Percentiles rank a stretch among this genome's conserved stretches.
Evolutionary conservation across 2,113 vertebrate genomes (phyloP).

Genomic region (Atrichornis clamosus): DNA sequence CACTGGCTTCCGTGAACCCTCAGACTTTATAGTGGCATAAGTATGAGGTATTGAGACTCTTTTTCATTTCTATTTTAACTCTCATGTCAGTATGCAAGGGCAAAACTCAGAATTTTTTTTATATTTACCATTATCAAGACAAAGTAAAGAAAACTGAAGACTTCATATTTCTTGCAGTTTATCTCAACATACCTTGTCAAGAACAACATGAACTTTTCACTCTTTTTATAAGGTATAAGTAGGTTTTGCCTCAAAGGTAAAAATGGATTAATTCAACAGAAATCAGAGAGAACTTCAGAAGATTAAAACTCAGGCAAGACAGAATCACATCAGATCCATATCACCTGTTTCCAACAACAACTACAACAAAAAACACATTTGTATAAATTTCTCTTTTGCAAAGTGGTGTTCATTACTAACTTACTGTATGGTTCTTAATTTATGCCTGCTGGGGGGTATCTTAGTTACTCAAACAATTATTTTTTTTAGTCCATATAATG

Average conservation of each 20-base stretch:
- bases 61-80: not conserved
- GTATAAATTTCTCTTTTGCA: not conserved
- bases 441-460: not conserved
- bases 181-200: not conserved
- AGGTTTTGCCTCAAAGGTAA: not conserved
- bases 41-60: not conserved
- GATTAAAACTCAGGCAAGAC: not conserved
- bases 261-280: not conserved
- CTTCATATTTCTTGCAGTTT: not conserved
- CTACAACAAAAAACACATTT: not conserved
- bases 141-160: not conserved
- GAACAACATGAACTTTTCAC: not conserved
- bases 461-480: not conserved
- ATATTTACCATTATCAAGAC: not conserved
- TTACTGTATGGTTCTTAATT: not conserved
- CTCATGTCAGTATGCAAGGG: not conserved
- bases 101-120: not conserved
- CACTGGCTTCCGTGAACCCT: not conserved
- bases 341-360: not conserved
- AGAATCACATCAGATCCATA: not conserved
- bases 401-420: not conserved
- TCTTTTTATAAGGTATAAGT: not conserved
- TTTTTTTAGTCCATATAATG: not conserved
- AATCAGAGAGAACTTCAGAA: not conserved
- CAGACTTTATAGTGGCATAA: not conserved